Base-by-base conservation (phyloP, 1,140 invertebrate species). In the Zaprionus lachaisei region DNA sequence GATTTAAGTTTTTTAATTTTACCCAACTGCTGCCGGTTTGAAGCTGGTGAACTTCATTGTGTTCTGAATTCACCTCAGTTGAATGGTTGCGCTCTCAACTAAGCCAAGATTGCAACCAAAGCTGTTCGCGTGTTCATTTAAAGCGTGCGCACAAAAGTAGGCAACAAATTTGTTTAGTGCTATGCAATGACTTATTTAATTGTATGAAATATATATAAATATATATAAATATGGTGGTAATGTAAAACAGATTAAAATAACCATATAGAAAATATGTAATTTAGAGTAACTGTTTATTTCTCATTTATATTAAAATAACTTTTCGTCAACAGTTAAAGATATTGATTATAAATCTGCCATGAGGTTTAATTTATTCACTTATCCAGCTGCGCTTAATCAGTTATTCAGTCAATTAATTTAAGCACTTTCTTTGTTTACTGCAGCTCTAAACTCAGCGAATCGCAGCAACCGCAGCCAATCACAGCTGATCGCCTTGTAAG, bases 81-180 rank as follows among this genome's bases (percentile, higher is more conserved):
- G 5, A 17, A 7, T 44, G 41, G 41, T 44, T 44, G 41, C 7
- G n/a, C 6, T 44, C 41, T 17, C 7, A 44, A 17, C 41, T 44
- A 17, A 44, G 49, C 34, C 26, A 15, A 44, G 26, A 12, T n/a
- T 20, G 7, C 1, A 41, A 71, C 68, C 60, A 71, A 55, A 64
- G 61, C 26, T 34, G 24, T n/a, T 22, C 0, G 12, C 17, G 20
- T 5, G 4, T 9, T 5, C 5, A 14, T 31, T 38, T 63, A 26
- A 20, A 12, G 12, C 4, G 11, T 1, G 3, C 12, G 37, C 60
- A 7, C 20, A 12, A 55, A 41, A 63, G 49, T 56, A 71, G 63
- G 68, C 68, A 63, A 47, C 14, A 11, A 11, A 34, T 11, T 34
- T 34, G 9, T 34, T 11, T 11, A 4, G 31, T 34, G 31, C 9